Evolutionary conservation across 2,797 vertebrate species (phyloP).

Genomic region (Buphagus erythrorhynchus): DNA sequence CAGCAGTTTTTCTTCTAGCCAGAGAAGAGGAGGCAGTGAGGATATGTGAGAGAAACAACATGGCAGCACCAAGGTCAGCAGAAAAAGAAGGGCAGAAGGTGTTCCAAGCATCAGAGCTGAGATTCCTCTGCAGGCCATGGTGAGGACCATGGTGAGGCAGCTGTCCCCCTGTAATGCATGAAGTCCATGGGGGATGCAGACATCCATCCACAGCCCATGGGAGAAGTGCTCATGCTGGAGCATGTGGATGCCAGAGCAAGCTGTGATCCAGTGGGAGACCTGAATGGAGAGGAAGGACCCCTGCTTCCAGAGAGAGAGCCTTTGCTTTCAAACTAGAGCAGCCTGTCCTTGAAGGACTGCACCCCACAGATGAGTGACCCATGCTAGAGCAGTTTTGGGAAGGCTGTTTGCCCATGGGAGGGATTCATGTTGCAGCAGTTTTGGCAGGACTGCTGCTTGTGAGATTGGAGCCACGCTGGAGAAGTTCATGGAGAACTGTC

Average conservation of each 20-base stretch:
- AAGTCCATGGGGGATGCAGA: neutral
- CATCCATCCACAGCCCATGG: neutral
- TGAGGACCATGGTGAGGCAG: neutral
- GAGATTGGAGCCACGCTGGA: neutral
- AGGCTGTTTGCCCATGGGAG: neutral
- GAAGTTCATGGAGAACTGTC: neutral
- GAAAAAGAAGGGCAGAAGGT: neutral
- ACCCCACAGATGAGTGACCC: neutral
- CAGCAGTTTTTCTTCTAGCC: neutral
- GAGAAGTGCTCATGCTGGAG: neutral
- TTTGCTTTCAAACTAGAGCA: neutral
- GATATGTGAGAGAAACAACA: neutral
- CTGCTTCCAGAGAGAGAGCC: neutral
- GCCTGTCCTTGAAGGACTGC: neutral
- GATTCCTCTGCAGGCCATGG: neutral
- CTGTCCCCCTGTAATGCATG: neutral
- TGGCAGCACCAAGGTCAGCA: neutral
- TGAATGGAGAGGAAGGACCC: accelerated
- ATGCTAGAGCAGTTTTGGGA: accelerated
- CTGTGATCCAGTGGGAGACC: neutral
- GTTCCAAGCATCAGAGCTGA: neutral
- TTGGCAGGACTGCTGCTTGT: accelerated
- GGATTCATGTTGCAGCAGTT: neutral
- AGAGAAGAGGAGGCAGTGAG: neutral
- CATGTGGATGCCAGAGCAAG: neutral